Percentiles rank a stretch among this genome's conserved stretches.
Evolutionary conservation across 2,113 vertebrate genomes (phyloP).

Genomic region (Verasper variegatus): DNA sequence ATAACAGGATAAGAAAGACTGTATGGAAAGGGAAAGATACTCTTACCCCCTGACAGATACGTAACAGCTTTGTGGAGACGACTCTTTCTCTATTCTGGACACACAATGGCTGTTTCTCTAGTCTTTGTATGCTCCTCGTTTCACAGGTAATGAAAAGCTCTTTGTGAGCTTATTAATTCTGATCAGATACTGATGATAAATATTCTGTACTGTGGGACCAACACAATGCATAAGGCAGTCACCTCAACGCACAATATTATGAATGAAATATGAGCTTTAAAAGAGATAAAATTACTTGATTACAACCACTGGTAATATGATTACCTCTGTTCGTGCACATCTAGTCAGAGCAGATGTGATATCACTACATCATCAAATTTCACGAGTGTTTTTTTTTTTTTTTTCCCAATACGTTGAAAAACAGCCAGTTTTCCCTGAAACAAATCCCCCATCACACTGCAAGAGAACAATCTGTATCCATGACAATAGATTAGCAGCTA

Average conservation of each 20-base stretch:
- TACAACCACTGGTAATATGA: slow-evolving; percentile 17
- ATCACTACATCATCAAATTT: slow-evolving; percentile 27
- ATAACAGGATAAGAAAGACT: slow-evolving; percentile 18
- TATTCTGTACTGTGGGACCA: neutral
- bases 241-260: neutral
- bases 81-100: slow-evolving; percentile 11
- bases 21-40: slow-evolving; percentile 1
- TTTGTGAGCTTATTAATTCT: neutral
- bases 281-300: slow-evolving; percentile 28
- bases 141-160: neutral
- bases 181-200: neutral
- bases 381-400: slow-evolving; percentile 17
- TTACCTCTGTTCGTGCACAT: slow-evolving; percentile 1
- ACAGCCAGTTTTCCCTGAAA: slow-evolving; percentile 10
- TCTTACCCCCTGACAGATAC: slow-evolving; percentile 1
- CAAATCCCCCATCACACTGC: slow-evolving; percentile 14
- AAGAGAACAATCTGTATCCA: slow-evolving; percentile 38
- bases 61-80: slow-evolving; percentile 1
- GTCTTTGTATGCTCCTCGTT: neutral
- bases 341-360: neutral
- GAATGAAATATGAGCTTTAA: neutral
- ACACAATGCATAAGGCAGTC: neutral
- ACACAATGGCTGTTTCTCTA: neutral
- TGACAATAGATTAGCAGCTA: slow-evolving; percentile 63
- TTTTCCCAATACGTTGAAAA: neutral